Evolutionary conservation across 2,797 vertebrate genomes (phyloP).

Genomic region (Trichosurus vulpecula): DNA sequence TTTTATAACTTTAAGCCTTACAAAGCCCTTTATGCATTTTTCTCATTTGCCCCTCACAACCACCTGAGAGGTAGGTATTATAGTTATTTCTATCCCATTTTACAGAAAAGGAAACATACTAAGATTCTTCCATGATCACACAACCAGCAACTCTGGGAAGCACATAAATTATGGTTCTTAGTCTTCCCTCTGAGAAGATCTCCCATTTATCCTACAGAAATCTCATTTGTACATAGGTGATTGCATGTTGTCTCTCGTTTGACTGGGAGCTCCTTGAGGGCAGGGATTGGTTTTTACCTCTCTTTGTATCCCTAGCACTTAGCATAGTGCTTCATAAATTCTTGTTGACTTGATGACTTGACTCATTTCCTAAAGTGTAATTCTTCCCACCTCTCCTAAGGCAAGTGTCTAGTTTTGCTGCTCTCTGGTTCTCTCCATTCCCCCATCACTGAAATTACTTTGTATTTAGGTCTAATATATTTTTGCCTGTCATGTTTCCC

Average conservation of each 20-base stretch:
- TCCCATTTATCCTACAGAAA: neutral
- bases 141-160: neutral
- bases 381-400: neutral
- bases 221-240: neutral
- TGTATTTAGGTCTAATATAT: neutral
- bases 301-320: neutral
- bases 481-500: neutral
- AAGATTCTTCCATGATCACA: neutral
- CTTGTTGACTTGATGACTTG: neutral
- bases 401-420: neutral
- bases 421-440: neutral
- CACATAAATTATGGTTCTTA: neutral
- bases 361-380: too few species aligned
- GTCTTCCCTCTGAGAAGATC: neutral
- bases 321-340: neutral
- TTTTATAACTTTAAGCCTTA: neutral
- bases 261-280: neutral
- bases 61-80: neutral
- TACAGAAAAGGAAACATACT: neutral
- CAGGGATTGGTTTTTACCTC: neutral
- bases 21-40: neutral
- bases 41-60: neutral
- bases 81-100: neutral
- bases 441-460: neutral
- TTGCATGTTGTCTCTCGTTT: too few species aligned